Conservation (phyloP, 2,888 invertebrate species). For the Chrysopilus asiliformis region DNA sequence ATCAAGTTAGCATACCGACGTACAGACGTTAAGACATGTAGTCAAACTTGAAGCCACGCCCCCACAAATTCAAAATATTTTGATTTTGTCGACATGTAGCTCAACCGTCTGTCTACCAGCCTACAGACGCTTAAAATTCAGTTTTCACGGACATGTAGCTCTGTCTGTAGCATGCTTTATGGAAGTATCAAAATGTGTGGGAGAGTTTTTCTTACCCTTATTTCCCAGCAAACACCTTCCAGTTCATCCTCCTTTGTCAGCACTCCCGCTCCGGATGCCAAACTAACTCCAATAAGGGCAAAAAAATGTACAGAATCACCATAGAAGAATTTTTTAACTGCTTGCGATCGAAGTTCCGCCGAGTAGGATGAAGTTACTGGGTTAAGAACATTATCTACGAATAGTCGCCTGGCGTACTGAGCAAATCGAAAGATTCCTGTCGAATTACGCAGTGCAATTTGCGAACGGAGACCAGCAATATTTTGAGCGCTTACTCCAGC, state of each 20-base stretch:
- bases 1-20: no score
- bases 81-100: no score
- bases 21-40: no score
- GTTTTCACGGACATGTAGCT: no score
- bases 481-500: constrained; percentile 7
- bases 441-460: constrained; percentile 11
- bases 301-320: constrained; percentile 62
- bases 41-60: no score
- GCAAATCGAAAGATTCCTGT: constrained; percentile 41
- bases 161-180: no score
- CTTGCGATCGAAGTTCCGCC: constrained; percentile 45
- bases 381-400: constrained; percentile 55
- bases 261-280: constrained; percentile 59
- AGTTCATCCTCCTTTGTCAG: constrained; percentile 63
- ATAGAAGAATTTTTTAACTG: constrained; percentile 48
- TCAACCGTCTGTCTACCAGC: no score
- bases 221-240: constrained; percentile 66
- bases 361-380: constrained; percentile 53
- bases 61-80: no score
- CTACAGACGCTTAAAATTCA: no score
- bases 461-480: constrained; percentile 21
- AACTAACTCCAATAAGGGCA: constrained; percentile 56
- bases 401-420: constrained; percentile 48
- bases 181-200: no score
- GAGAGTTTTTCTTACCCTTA: no score